Percentiles rank a stretch among this genome's conserved stretches.
Evolutionary conservation across 2,797 vertebrate genomes (phyloP).

Genomic region (Myoxocephalus aenaeus): DNA sequence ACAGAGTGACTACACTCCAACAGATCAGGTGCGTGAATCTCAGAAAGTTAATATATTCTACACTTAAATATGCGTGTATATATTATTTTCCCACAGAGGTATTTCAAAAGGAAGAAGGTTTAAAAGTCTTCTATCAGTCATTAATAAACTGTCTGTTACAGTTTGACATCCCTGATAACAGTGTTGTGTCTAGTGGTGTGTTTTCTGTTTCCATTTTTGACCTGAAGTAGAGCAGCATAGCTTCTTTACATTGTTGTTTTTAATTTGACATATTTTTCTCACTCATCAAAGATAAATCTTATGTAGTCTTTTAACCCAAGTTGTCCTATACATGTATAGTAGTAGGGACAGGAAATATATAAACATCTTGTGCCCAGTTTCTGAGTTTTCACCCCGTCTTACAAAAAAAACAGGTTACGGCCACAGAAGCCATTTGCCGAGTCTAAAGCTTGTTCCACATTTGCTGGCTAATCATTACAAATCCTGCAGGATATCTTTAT

Average conservation of each 20-base stretch:
- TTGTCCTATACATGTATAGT: neutral
- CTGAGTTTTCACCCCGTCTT: constrained; percentile 6
- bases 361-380: constrained; percentile 11
- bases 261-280: neutral
- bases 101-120: neutral
- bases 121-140: neutral
- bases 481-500: neutral
- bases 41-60: neutral
- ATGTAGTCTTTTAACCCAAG: neutral
- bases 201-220: neutral
- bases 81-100: neutral
- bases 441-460: neutral
- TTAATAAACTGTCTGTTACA: neutral
- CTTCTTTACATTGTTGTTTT: neutral
- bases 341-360: constrained; percentile 25
- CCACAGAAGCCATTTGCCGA: constrained; percentile 3
- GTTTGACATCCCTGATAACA: neutral
- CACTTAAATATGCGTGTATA: neutral
- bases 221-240: neutral
- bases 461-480: constrained; percentile 1
- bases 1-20: constrained; percentile 94
- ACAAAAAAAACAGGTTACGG: neutral
- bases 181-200: neutral
- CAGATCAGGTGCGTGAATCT: constrained; percentile 89
- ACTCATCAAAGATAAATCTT: neutral